Percentiles rank a stretch among this genome's conserved stretches.
These are phyloP conservation scores for Aegithalos caudatus DNA, from an alignment of 2,113 vertebrate genomes.

Conservation along the genomic window DNA sequence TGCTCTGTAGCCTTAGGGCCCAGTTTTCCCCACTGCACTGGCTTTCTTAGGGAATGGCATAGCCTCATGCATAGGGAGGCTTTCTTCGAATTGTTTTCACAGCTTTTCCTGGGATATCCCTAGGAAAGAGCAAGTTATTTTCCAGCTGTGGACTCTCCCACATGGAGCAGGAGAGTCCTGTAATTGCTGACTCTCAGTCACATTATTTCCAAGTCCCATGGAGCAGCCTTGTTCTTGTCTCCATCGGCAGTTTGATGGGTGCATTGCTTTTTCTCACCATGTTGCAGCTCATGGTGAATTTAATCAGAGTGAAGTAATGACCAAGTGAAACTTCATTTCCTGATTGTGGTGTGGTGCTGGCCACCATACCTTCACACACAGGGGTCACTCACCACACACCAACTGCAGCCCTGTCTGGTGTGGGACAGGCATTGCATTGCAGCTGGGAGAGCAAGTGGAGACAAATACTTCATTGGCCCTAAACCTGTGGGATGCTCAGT, in stretches of 20 bases:
- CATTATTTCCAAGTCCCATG: neutral
- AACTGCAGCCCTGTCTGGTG: neutral
- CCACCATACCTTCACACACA: neutral
- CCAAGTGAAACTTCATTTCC: neutral
- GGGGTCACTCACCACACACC: neutral
- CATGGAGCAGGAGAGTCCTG: accelerated
- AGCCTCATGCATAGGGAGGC: neutral
- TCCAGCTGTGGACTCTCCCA: neutral
- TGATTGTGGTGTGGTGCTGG: neutral
- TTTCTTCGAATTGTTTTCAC: neutral
- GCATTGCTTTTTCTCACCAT: neutral
- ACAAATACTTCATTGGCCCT: neutral
- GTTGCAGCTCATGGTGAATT: neutral
- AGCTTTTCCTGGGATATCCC: neutral
- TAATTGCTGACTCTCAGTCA: neutral
- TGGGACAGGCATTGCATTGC: neutral
- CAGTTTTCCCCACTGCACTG: accelerated
- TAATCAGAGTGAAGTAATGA: neutral
- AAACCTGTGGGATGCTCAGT: neutral
- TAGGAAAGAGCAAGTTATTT: neutral
- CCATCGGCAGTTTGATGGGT: neutral
- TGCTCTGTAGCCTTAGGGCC: neutral
- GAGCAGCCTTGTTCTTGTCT: neutral
- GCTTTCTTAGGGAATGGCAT: accelerated
- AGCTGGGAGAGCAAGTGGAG: neutral